Base-by-base conservation (phyloP, 1,140 invertebrate genomes). In the Drosophila insularis region DNA sequence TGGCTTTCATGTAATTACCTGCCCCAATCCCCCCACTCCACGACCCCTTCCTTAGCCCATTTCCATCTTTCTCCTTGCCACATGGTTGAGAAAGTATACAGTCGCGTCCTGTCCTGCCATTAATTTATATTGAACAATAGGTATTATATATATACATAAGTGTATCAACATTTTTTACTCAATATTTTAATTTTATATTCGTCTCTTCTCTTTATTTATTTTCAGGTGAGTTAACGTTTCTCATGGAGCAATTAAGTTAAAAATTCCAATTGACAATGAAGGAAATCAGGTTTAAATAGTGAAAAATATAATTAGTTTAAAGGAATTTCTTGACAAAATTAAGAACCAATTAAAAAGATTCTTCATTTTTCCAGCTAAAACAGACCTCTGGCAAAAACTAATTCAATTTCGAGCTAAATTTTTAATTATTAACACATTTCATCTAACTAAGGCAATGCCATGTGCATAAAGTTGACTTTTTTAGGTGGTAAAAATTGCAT, bases 1-100 rank as follows among this genome's bases (percentile, higher is more conserved):
- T 73, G 84, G 82, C 82, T 86, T 86, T 89, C 68, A 72, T 82
- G 82, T 86, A 86, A 86, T 86, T 86, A 86, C 79, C 82, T 71
- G 82, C 61, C 17, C 67, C 62, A 46, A 43, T 17, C 50, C 78
- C 66, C 1, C 27, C 5, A 27, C 27, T 1, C 63, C 53, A n/a
- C n/a, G 14, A 69, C 58, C 31, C 37, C 32, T 32, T 39, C 37
- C 32, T 32, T 39, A 27, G 27, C 27, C 27, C 27, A 5, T 27
- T 6, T 32, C 46, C 46, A 11, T 37, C 31, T 35, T n/a, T 43
- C 6, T 39, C 11, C 11, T 37, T 37, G 35, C 32, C 32, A 35
- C 32, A 35, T 53, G n/a, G n/a, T 70, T 81, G 78, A 71, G 71
- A 86, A 81, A 86, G 78, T 82, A 82, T 78, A 67, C 79, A 76